These are phyloP conservation scores for Halotydeus destructor DNA, from an alignment of 1,140 invertebrate genomes.

Conservation along the genomic window DNA sequence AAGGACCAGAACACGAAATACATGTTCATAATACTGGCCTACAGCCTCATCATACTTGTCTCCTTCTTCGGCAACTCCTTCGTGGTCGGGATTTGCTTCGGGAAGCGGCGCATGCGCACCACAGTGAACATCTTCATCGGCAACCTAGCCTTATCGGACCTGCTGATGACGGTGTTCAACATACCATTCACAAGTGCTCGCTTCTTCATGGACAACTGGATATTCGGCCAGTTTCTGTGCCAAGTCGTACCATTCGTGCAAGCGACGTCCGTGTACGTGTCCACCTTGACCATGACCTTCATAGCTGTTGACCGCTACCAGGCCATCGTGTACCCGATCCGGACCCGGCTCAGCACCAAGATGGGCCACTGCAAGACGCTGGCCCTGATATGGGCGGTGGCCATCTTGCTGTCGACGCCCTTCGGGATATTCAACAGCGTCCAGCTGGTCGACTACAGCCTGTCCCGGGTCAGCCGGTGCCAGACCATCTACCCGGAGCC, in stretches of 20 bases:
- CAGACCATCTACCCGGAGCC: no score
- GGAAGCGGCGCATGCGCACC: constrained; percentile 25
- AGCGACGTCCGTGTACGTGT: constrained; percentile 36
- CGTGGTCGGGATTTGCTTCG: constrained; percentile 22
- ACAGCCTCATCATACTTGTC: constrained; percentile 23
- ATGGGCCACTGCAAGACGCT: no score
- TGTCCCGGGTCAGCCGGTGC: no score
- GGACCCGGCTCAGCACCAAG: constrained; percentile 26
- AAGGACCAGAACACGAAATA: not conserved
- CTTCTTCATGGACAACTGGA: constrained; percentile 24
- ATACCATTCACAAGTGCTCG: constrained; percentile 41
- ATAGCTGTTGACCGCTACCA: constrained; percentile 32
- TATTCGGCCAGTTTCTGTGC: constrained; percentile 28
- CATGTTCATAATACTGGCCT: constrained; percentile 14
- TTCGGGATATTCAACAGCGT: constrained; percentile 27
- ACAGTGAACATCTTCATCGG: constrained; percentile 71
- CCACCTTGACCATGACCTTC: constrained; percentile 31
- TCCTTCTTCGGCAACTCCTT: constrained; percentile 24
- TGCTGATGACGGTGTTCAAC: constrained; percentile 60
- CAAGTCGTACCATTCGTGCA: constrained; percentile 30
- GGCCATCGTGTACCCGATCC: constrained; percentile 30
- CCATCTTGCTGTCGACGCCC: constrained; percentile 27
- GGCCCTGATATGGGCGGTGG: constrained; percentile 27
- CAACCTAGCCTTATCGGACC: constrained; percentile 60
- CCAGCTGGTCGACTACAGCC: constrained; percentile 10